Base-by-base conservation (phyloP, 2,888 invertebrate species). In the Pollenia angustigena region DNA sequence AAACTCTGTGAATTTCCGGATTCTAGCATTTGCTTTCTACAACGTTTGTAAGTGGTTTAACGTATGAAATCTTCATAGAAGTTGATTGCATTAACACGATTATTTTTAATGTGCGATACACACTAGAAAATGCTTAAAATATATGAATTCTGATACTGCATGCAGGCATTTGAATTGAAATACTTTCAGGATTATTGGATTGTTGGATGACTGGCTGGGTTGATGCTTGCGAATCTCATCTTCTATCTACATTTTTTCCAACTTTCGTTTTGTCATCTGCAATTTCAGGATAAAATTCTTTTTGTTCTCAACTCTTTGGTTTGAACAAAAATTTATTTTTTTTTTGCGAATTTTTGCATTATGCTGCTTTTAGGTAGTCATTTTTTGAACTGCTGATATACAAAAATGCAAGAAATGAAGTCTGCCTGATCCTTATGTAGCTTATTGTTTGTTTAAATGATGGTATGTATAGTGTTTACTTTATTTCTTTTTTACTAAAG, bases 81-180 rank as follows among this genome's bases (percentile, higher is more conserved):
- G 12, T 52, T 54, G 69, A 71, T 71, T 71, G 69, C 54, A 71
- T 71, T 71, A 71, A 71, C 69, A 54, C 69, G 40, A 54, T 71
- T 54, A 23, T 46, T 66, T 42, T 71, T 32, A 40, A 7, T 50
- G 50, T 58, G 58, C 58, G 14, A 58, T 32, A 14, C 14, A 32
- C 14, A 4, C 32, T 58, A 1, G 3, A 32, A 58, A 32, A 58
- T 58, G 14, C 14, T 32, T 14, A 58, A 58, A 58, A 32, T 0
- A 11, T 32, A 12, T 32, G 40, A 40, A 62, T 42, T 18, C 62
- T 42, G 42, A 11, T 42, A 11, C 42, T n/a, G 62, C 42, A 62
- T 42, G 42, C 42, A 3, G 42, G n/a, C 16, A 16, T 42, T 62
- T 40, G 16, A 42, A 42, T 62, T 62, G 40, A 42, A 58, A 58